A percentile compares a stretch with the other conserved stretches of the same genome.
These are phyloP conservation scores for Petrocephalus zakoni DNA, from an alignment of 2,113 vertebrate species.

Conservation along the genomic window DNA sequence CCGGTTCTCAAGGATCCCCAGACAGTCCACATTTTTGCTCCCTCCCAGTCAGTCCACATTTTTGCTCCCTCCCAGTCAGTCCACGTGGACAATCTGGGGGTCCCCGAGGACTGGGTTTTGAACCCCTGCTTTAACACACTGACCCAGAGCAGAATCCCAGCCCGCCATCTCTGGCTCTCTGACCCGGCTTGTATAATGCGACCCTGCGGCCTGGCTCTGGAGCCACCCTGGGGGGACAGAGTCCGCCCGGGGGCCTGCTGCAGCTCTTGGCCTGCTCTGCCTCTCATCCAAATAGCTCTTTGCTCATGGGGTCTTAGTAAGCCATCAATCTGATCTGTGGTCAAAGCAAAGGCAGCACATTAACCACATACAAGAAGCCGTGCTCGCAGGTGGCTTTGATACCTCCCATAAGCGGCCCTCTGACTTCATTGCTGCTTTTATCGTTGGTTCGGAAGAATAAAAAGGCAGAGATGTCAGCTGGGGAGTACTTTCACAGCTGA, in stretches of 20 bases:
- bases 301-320: conserved; percentile 51
- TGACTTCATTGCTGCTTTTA: conserved; percentile 1
- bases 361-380: conserved; percentile 44
- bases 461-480: not conserved
- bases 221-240: not conserved
- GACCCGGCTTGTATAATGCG: not conserved
- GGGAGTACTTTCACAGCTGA: not conserved
- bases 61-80: too few relatives aligned
- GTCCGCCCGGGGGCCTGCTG: conserved; percentile 26
- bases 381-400: conserved; percentile 20
- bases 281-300: conserved; percentile 39
- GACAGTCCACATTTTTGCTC: not conserved
- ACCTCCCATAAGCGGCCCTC: conserved; percentile 23
- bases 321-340: conserved; percentile 58
- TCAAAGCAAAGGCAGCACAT: conserved; percentile 44
- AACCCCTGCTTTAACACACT: not conserved
- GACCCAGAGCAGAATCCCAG: not conserved
- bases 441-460: not conserved
- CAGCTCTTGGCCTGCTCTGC: conserved; percentile 42
- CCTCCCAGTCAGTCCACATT: too few relatives aligned
- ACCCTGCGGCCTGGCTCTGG: not conserved
- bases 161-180: not conserved
- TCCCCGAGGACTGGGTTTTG: not conserved
- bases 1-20: not conserved
- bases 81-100: not conserved